Percentiles rank a stretch among this genome's conserved stretches.
phyloP scores from a whole-genome alignment of 2,888 invertebrate species.

The Anthrax anthrax region DNA sequence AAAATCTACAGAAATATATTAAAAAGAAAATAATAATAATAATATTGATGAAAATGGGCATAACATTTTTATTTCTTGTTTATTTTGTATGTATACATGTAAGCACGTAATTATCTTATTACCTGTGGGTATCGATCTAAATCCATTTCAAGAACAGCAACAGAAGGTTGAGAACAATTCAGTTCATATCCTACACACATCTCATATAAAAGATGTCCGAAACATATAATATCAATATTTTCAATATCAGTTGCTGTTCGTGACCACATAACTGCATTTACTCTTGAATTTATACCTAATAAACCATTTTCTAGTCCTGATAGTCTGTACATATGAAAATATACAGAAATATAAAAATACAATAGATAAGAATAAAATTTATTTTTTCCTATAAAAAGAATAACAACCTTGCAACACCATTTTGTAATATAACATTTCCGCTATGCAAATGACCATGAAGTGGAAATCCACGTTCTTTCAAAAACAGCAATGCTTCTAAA shows the following conservation, averaged over 20 bases:
- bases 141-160: constrained; percentile 55
- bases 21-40: background rate
- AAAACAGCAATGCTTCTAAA: constrained; percentile 69
- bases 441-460: constrained; percentile 75
- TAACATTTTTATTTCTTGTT: background rate
- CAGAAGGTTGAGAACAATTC: constrained; percentile 56
- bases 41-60: background rate
- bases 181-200: constrained; percentile 81
- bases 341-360: constrained; percentile 3
- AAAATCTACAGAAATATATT: constrained; percentile 42
- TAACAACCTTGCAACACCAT: constrained; percentile 70
- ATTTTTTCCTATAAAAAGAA: background rate
- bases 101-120: constrained; percentile 17
- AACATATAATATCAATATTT: constrained; percentile 51
- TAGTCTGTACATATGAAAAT: constrained; percentile 38
- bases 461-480: constrained; percentile 77
- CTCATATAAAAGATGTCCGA: constrained; percentile 79
- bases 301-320: constrained; percentile 78
- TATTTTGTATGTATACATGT: background rate
- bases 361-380: background rate
- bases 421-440: constrained; percentile 82
- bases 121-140: constrained; percentile 60
- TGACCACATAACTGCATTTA: constrained; percentile 41
- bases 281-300: constrained; percentile 49
- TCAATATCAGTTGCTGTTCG: constrained; percentile 35